Conservation (phyloP, 2,113 vertebrate genomes). For the Chamaetylas fuelleborni region DNA sequence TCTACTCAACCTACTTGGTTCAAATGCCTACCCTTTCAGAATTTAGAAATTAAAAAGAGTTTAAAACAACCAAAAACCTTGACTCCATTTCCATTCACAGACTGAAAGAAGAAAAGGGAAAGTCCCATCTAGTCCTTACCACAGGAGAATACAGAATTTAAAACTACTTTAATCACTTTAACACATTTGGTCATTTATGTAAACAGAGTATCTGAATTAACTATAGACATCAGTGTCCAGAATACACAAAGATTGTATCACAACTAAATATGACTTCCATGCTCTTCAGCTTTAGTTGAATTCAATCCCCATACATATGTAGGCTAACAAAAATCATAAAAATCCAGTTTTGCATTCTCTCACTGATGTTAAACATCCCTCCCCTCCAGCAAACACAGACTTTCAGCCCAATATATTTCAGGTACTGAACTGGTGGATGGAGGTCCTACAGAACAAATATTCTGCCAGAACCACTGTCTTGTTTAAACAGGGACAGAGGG, state of each 20-base stretch:
- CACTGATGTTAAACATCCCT: fast-evolving
- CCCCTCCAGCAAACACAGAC: background rate
- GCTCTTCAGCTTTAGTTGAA: background rate
- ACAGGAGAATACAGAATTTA: background rate
- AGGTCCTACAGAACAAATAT: background rate
- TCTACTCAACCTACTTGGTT: background rate
- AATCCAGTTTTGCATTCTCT: background rate
- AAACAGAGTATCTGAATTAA: background rate
- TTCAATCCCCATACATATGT: background rate
- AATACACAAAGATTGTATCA: background rate
- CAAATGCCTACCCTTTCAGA: background rate
- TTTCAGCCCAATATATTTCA: background rate
- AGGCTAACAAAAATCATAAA: background rate
- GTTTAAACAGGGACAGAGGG: background rate
- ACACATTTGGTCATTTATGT: background rate
- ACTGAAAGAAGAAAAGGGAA: background rate
- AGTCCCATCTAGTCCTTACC: background rate
- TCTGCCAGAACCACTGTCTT: background rate
- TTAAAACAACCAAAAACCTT: background rate
- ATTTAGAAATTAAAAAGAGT: background rate
- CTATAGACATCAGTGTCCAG: background rate
- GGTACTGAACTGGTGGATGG: background rate
- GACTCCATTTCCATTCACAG: background rate
- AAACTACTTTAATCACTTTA: background rate
- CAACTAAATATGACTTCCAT: background rate